Evolutionary conservation across 1,140 invertebrate genomes (phyloP), one percentile per base, ranked within the genome.

Genomic region (Dufourea novaeangliae): DNA sequence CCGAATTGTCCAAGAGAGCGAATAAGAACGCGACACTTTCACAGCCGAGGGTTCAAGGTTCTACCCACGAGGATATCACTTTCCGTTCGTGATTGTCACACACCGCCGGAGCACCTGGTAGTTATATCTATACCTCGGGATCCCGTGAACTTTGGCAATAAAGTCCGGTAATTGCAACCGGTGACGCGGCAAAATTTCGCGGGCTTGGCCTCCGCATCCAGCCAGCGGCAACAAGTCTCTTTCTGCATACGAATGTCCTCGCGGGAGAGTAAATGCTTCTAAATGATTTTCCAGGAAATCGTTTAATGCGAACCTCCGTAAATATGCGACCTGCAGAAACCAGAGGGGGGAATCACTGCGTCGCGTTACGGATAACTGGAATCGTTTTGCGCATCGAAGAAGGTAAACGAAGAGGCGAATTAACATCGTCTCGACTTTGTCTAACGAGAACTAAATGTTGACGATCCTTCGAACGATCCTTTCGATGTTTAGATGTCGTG

Each of bases 201-300:
- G 25, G 17, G 27, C 22, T n/a, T n/a, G n/a, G n/a, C n/a, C n/a
- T n/a, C n/a, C n/a, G n/a, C n/a, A n/a, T n/a, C n/a, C n/a, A n/a
- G 17, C 7, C 3, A 37, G 10, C 41, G 10, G 41, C n/a, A n/a
- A 11, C 41, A 12, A 6, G 11, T 12, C 41, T 11, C 4, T 44
- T 44, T 17, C 41, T 2, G 2, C 41, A n/a, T n/a, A n/a, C 46
- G 7, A 2, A 3, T 11, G 29, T 4, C 7, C 29, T 17, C 3
- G 11, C 12, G 34, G 22, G 8, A 71, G 22, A 50, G 14, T 8
- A 52, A 72, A 63, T 12, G 11, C 27, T 62, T 34, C 39, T 63
- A 27, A 2, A 1, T 37, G 2, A 50, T 63, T 72, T 72, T 72
- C 70, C 14, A 64, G 17, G 70, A 72, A 72, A 11, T 14, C 22